Evolutionary conservation across 2,888 invertebrate species (phyloP).

Genomic region (Sceliomorpha sp.): DNA sequence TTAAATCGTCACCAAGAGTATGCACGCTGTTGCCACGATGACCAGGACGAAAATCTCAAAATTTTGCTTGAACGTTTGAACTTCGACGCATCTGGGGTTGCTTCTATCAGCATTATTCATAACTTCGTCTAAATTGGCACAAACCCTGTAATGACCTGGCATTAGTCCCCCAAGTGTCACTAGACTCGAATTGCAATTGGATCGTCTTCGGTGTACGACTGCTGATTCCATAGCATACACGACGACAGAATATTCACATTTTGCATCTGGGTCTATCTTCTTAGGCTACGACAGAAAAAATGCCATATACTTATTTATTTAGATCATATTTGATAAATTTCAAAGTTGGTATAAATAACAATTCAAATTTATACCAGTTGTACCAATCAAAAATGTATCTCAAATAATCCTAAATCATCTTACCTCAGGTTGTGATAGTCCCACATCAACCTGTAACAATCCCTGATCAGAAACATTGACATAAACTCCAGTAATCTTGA

Average conservation of each 20-base stretch:
- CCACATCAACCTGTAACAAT: constrained; percentile 77
- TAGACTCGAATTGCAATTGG: constrained; percentile 84
- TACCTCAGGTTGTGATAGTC: constrained; percentile 54
- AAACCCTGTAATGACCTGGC: constrained; percentile 86
- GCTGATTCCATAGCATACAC: constrained; percentile 73
- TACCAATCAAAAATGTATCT: too few species aligned
- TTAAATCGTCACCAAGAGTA: constrained; percentile 83
- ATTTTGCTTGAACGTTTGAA: constrained; percentile 81
- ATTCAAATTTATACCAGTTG: too few species aligned
- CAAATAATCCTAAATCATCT: too few species aligned
- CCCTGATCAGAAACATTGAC: constrained; percentile 83
- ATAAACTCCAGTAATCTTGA: constrained; percentile 68
- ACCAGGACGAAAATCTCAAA: constrained; percentile 70
- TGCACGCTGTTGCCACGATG: constrained; percentile 75
- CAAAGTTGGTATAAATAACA: too few species aligned
- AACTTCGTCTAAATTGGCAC: constrained; percentile 82
- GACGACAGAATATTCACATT: constrained; percentile 71
- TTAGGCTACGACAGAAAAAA: constrained; percentile 29
- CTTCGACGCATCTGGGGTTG: constrained; percentile 83
- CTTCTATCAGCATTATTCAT: constrained; percentile 47
- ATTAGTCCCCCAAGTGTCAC: constrained; percentile 84
- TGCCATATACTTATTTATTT: too few species aligned
- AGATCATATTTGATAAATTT: too few species aligned
- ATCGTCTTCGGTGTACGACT: constrained; percentile 83
- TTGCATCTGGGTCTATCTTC: constrained; percentile 18